Conservation (phyloP, 2,113 vertebrate genomes). For the Acrocephalus arundinaceus region DNA sequence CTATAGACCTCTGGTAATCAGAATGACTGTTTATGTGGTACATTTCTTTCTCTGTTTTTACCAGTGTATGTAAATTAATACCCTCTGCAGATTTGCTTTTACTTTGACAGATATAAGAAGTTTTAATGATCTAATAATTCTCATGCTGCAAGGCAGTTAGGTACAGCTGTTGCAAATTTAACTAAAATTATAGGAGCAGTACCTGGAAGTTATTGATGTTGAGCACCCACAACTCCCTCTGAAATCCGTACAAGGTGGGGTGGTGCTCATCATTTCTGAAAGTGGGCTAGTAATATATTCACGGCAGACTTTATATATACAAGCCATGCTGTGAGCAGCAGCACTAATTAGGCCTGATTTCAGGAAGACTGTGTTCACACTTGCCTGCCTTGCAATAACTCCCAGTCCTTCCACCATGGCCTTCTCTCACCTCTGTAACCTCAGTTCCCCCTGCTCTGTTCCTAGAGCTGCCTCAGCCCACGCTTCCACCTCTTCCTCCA, state of each 20-base stretch:
- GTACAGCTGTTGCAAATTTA: background rate
- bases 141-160: background rate
- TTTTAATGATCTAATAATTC: slow-evolving; percentile 27
- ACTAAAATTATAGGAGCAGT: background rate
- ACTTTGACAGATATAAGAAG: background rate
- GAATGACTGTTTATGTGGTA: background rate
- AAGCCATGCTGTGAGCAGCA: background rate
- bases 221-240: accelerated
- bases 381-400: background rate
- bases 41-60: background rate
- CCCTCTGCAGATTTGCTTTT: background rate
- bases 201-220: background rate
- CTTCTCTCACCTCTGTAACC: background rate
- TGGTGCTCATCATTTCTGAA: background rate
- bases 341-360: slow-evolving; percentile 3
- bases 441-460: background rate
- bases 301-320: background rate
- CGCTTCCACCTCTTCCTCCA: accelerated
- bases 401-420: background rate
- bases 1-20: background rate
- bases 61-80: background rate
- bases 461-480: background rate
- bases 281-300: background rate
- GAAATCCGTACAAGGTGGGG: background rate
- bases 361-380: background rate